Base-by-base conservation (phyloP, 2,113 vertebrate species). In the Reinhardtius hippoglossoides region DNA sequence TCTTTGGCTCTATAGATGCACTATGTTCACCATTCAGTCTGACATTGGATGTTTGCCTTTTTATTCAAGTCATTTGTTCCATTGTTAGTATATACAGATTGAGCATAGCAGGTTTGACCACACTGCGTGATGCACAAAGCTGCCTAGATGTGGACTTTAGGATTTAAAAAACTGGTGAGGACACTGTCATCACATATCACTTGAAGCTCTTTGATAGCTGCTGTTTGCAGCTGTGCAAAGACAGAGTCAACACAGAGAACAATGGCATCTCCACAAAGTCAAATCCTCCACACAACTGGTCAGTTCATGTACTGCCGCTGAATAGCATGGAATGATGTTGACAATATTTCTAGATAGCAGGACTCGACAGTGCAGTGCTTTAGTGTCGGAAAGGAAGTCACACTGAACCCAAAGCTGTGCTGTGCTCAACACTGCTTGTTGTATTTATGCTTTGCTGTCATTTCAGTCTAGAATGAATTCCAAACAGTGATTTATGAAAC, bases 401-500 rank as follows among this genome's bases (percentile, higher is more conserved):
- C 37, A 40, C 74, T 42, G 15, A 52, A 5, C 59, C 58, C 27
- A 44, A 69, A 62, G 55, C 48, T 16, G 67, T 31, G 77, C 58
- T 10, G 42, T 9, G 57, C 15, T 62, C 52, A 21, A 59, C 24
- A 4, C 55, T 69, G 59, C 63, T 56, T 57, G 69, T 65, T 67
- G 67, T 67, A 74, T 64, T 85, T 64, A 67, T 52, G 57, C 63
- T 35, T 40, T 60, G 66, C 60, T 74, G 52, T 57, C 40, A 48
- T 64, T 73, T 60, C 60, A 69, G 67, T 46, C 26, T 40, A 20
- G 70, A 76, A 60, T 24, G 15, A 76, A 55, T 31, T 74, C 74
- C 70, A 65, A 77, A 74, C 65, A 6, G n/a, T 18, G 48, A 85
- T 74, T 80, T 68, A 71, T 68, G 63, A 75, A 52, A 44, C 64